Evolutionary conservation across 1,140 invertebrate genomes (phyloP).

Genomic region (Conus ventricosus): DNA sequence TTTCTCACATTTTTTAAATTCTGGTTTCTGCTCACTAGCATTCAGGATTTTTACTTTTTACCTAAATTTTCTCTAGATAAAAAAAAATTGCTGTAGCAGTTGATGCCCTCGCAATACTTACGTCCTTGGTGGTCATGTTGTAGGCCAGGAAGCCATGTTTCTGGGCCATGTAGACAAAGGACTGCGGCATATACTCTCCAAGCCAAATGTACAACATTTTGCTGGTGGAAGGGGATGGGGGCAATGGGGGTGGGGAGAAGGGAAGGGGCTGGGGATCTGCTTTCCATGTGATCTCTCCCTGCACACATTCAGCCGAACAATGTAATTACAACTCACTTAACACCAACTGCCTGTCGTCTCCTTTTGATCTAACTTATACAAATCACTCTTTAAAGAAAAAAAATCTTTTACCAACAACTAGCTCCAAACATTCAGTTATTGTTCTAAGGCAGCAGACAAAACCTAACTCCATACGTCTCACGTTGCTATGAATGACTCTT

Average conservation of each 20-base stretch:
- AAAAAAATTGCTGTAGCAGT: no score
- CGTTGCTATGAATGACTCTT: no score
- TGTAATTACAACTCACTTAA: no score
- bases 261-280: conserved; percentile 45
- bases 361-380: no score
- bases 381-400: no score
- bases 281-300: conserved; percentile 58
- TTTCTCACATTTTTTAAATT: no score
- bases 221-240: conserved; percentile 26
- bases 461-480: no score
- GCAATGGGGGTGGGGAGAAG: conserved; percentile 46
- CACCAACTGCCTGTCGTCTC: no score
- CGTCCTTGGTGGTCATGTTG: conserved; percentile 53
- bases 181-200: conserved; percentile 56
- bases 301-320: not conserved
- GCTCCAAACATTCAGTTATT: no score
- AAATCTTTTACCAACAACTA: no score
- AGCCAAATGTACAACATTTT: conserved; percentile 59
- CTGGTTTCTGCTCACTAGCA: not conserved
- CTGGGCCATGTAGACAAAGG: conserved; percentile 45
- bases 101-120: conserved; percentile 29
- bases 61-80: not conserved
- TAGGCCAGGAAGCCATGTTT: conserved; percentile 46
- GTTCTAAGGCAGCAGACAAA: no score
- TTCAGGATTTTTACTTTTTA: not conserved